phyloP scores from a whole-genome alignment of 1,140 invertebrate species.

The Yoshiicerus persimilis region DNA sequence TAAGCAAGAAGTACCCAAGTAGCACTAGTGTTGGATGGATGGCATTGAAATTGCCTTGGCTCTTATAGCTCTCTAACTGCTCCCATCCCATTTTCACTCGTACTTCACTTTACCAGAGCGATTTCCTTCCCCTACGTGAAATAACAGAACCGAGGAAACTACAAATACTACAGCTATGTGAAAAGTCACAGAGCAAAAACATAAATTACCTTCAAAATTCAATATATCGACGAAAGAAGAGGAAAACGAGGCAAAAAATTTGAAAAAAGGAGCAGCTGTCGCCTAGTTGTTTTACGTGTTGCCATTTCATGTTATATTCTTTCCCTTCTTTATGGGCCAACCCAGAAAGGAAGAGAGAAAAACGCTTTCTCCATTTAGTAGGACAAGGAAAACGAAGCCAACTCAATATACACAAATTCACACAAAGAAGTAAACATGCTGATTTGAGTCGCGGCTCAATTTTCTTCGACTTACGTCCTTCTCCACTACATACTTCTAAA shows the following conservation, averaged over 20 bases:
- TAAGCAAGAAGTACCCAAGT: constrained; percentile 17
- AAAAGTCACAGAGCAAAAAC: constrained; percentile 10
- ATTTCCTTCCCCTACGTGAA: background rate
- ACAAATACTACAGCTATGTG: background rate
- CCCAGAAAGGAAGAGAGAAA: background rate
- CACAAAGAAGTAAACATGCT: background rate
- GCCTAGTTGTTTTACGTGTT: constrained; percentile 12
- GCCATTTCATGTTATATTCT: background rate
- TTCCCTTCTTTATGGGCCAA: background rate
- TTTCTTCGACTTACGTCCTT: background rate
- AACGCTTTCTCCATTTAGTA: too few species aligned
- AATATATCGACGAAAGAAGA: constrained; percentile 12
- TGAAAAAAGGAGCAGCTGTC: constrained; percentile 13
- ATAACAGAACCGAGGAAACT: background rate
- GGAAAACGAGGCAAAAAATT: constrained; percentile 6
- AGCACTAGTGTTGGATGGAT: background rate
- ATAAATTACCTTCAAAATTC: constrained; percentile 25
- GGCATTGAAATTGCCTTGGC: constrained; percentile 15
- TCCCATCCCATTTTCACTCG: constrained; percentile 21
- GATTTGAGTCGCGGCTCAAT: constrained; percentile 18
- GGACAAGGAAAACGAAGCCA: background rate
- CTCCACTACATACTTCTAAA: too few species aligned
- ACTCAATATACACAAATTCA: background rate
- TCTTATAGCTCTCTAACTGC: constrained; percentile 19
- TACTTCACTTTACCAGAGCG: background rate